These are phyloP conservation scores for Glaucidium brasilianum DNA, from an alignment of 2,113 vertebrate species.

Conservation along the genomic window DNA sequence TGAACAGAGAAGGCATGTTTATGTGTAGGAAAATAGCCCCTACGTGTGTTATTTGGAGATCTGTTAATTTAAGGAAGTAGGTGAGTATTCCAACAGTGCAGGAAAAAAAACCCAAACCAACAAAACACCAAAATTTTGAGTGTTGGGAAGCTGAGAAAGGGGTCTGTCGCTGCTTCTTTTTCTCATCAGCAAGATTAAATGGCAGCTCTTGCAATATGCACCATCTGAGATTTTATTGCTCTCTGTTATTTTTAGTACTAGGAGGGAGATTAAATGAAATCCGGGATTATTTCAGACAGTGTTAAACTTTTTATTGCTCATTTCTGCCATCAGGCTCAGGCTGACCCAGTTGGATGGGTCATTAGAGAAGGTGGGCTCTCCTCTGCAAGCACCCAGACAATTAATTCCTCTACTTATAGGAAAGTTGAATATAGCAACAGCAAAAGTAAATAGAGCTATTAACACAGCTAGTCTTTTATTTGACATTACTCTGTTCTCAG, in stretches of 20 bases:
- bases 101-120: constrained; percentile 23
- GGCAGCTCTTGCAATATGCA: constrained; percentile 11
- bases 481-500: not conserved
- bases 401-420: not conserved
- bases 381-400: not conserved
- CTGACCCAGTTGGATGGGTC: constrained; percentile 51
- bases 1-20: constrained; percentile 59
- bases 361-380: not conserved
- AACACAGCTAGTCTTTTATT: not conserved
- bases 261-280: constrained; percentile 58
- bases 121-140: not conserved
- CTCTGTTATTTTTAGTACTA: constrained; percentile 61
- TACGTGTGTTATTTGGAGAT: constrained; percentile 51
- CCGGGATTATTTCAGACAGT: constrained; percentile 61
- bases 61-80: constrained; percentile 64
- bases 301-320: constrained; percentile 65
- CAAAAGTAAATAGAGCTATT: not conserved
- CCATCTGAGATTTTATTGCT: constrained; percentile 61
- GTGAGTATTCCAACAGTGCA: constrained; percentile 25
- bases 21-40: constrained; percentile 66
- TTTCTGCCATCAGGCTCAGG: constrained; percentile 32
- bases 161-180: not conserved
- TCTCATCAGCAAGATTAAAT: constrained; percentile 12
- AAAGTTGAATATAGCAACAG: not conserved
- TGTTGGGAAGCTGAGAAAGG: constrained; percentile 29